Conservation (phyloP, 2,113 vertebrate species). For the Oreocharis arfaki region DNA sequence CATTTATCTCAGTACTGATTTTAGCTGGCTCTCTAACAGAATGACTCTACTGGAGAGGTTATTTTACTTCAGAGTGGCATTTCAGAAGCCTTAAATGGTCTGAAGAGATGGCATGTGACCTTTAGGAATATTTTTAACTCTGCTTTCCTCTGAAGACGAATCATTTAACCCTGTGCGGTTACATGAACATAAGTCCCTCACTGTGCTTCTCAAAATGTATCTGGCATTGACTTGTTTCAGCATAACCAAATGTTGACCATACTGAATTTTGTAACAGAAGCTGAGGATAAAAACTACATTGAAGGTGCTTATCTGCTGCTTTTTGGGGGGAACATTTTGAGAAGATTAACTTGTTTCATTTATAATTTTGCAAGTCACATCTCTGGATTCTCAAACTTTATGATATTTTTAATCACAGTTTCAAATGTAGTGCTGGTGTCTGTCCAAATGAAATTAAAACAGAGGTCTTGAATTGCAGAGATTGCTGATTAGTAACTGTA, state of each 20-base stretch:
- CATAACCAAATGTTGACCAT: not conserved
- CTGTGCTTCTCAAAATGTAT: not conserved
- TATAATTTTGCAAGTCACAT: not conserved
- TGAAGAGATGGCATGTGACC: conserved; percentile 73
- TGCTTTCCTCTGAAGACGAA: conserved; percentile 48
- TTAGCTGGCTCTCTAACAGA: conserved; percentile 73
- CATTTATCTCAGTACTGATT: conserved; percentile 75
- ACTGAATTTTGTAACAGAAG: not conserved
- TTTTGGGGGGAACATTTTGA: not conserved
- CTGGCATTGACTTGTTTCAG: not conserved
- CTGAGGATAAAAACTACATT: not conserved
- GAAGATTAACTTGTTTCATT: not conserved
- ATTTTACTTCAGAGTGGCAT: conserved; percentile 76
- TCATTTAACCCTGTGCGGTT: conserved; percentile 59
- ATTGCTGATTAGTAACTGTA: not conserved
- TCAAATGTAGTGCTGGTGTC: not conserved
- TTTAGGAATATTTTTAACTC: conserved; percentile 74
- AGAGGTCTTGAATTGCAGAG: not conserved
- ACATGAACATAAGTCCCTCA: not conserved
- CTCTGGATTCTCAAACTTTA: not conserved
- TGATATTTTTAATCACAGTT: not conserved
- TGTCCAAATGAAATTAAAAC: not conserved
- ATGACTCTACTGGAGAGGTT: conserved; percentile 71
- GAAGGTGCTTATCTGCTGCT: not conserved
- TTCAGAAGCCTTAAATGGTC: conserved; percentile 73